Evolutionary conservation across 2,797 vertebrate genomes (phyloP), one percentile per base, ranked within the genome.

Genomic region (Rhynchonycteris naso): DNA sequence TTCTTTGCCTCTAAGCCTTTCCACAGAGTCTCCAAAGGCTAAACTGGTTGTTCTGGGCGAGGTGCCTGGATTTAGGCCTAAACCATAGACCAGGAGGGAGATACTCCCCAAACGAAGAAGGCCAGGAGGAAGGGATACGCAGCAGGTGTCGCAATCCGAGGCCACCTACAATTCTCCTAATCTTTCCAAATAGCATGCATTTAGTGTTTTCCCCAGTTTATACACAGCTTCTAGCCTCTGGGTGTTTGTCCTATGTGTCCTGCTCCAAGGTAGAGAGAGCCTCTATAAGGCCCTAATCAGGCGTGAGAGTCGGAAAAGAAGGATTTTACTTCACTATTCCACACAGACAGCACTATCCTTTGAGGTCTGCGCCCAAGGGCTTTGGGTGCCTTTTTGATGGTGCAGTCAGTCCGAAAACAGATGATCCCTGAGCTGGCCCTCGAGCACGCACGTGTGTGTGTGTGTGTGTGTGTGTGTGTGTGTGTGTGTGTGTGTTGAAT

Each of bases 301-400:
- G 65, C 9, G 16, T 4, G 0, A 16, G 33, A 3, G 8, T 1
- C 6, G n/a, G 16, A 13, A 6, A 15, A 43, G 35, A n/a, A 13
- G 58, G 33, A 52, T 84, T 24, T 50, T 35, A 38, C 35, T 63
- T 35, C 66, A 12, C 26, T 54, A 4, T 19, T 15, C 43, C 59
- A 18, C 47, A 0, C 10, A 30, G 43, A 26, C 8, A 2, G 26
- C 61, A 24, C 15, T 10, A 2, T 52, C 22, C 33, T 61, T 43
- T 2, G 22, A 54, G 52, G 19, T 50, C 22, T 2, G 1, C 6
- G 7, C 1, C 0, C n/a, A 26, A 33, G n/a, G 0, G 0, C 47
- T 12, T 16, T 28, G 89, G 4, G 56, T 4, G 7, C 19, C 43
- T 43, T 26, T 47, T 0, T 0, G 1, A 8, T 21, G 80, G 21